phyloP scores from a whole-genome alignment of 2,113 vertebrate genomes.

The Rallus limicola region DNA sequence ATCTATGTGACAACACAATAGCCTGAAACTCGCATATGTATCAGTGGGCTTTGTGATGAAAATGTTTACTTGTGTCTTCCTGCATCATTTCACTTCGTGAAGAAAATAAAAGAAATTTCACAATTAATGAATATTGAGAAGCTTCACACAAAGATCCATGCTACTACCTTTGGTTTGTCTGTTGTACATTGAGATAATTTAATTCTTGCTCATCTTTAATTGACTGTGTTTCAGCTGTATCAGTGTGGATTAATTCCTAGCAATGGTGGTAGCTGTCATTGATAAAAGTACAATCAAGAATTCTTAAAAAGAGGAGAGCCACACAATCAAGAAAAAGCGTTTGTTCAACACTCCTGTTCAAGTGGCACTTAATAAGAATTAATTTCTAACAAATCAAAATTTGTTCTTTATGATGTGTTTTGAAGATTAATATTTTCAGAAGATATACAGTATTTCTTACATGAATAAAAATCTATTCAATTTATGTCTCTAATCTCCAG shows the following conservation, averaged over 20 bases:
- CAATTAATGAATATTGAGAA: background rate
- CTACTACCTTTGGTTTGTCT: background rate
- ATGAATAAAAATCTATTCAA: background rate
- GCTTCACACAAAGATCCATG: background rate
- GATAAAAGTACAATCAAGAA: background rate
- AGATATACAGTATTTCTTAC: background rate
- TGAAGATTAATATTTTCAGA: background rate
- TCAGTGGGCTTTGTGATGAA: background rate
- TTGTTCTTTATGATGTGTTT: background rate
- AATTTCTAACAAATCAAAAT: background rate
- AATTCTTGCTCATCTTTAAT: background rate
- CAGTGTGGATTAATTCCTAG: background rate
- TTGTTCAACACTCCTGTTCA: background rate
- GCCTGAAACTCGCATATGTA: background rate
- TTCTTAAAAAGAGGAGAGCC: background rate
- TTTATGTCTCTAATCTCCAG: background rate
- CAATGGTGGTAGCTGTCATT: background rate
- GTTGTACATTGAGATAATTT: background rate
- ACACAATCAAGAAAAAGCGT: background rate
- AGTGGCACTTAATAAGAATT: background rate
- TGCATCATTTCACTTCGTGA: background rate
- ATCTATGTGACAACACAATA: background rate
- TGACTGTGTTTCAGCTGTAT: background rate
- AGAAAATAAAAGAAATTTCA: background rate
- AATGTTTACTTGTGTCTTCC: background rate